Conservation (phyloP, 2,888 invertebrate genomes). For the Caenorhabditis sp. region DNA sequence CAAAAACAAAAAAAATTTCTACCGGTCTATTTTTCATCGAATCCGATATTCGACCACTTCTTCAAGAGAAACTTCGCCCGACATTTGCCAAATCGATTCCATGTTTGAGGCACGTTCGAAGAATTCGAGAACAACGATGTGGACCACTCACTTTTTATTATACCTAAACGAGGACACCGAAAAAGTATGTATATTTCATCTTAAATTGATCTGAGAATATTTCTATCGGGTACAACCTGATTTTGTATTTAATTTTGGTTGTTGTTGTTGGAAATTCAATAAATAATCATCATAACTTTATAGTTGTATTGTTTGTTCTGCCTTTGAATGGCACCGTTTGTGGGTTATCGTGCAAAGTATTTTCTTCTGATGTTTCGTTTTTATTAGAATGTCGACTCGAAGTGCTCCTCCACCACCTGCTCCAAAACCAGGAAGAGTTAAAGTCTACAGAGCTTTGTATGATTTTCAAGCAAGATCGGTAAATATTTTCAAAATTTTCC, state of each 20-base stretch:
- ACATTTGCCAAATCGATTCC: constrained; percentile 28
- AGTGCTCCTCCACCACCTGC: constrained; percentile 54
- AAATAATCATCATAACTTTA: too few species aligned
- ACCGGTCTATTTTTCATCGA: constrained; percentile 28
- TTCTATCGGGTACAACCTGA: too few species aligned
- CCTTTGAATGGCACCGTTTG: not conserved
- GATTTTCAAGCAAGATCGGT: constrained; percentile 58
- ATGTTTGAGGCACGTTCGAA: constrained; percentile 26
- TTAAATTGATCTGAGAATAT: too few species aligned
- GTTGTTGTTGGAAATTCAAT: too few species aligned
- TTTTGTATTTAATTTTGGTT: too few species aligned
- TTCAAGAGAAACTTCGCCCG: constrained; percentile 27
- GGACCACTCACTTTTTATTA: constrained; percentile 35
- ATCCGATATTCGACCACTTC: constrained; percentile 27
- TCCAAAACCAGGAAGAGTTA: constrained; percentile 66
- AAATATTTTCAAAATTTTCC: not conserved
- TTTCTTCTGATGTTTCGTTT: not conserved
- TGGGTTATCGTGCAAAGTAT: not conserved
- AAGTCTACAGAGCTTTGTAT: constrained; percentile 60
- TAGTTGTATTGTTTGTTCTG: too few species aligned
- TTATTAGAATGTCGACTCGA: not conserved
- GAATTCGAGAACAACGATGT: constrained; percentile 34
- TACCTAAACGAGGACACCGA: not conserved
- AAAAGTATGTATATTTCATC: too few species aligned
- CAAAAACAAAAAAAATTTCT: constrained; percentile 20